A percentile compares a stretch with the other conserved stretches of the same genome.
phyloP scores from a whole-genome alignment of 2,797 vertebrate species.

The Lepus townsendii region DNA sequence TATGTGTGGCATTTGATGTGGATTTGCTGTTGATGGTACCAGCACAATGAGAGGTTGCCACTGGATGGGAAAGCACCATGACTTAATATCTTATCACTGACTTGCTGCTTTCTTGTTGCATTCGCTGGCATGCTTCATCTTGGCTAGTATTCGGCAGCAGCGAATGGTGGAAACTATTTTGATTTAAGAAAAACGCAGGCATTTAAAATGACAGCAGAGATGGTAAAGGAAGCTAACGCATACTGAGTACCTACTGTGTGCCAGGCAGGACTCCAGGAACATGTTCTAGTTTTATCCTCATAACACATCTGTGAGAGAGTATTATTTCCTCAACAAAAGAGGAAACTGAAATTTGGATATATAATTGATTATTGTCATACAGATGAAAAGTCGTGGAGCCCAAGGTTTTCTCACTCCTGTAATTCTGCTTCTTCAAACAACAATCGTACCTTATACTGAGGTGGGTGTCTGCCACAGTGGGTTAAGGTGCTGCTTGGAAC shows the following conservation, averaged over 20 bases:
- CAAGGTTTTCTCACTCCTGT: conserved; percentile 10
- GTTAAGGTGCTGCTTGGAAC: too few species aligned
- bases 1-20: conserved; percentile 52
- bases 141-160: conserved; percentile 22
- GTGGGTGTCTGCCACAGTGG: too few species aligned
- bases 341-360: conserved; percentile 38
- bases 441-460: background rate
- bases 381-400: background rate
- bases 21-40: conserved; percentile 23
- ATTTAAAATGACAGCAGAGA: conserved; percentile 37
- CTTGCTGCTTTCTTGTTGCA: conserved; percentile 50
- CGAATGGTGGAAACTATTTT: conserved; percentile 34
- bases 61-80: conserved; percentile 12
- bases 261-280: background rate
- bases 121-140: conserved; percentile 15
- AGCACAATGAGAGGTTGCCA: conserved; percentile 6
- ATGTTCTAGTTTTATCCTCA: conserved; percentile 50
- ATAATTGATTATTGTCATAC: conserved; percentile 36
- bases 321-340: conserved; percentile 59
- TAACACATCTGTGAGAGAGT: background rate
- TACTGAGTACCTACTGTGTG: background rate
- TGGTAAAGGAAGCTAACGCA: background rate
- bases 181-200: conserved; percentile 26
- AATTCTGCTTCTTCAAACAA: conserved; percentile 34
- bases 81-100: conserved; percentile 38